These are phyloP conservation scores for Orycteropus afer DNA, from an alignment of 2,113 vertebrate species.

Conservation along the genomic window DNA sequence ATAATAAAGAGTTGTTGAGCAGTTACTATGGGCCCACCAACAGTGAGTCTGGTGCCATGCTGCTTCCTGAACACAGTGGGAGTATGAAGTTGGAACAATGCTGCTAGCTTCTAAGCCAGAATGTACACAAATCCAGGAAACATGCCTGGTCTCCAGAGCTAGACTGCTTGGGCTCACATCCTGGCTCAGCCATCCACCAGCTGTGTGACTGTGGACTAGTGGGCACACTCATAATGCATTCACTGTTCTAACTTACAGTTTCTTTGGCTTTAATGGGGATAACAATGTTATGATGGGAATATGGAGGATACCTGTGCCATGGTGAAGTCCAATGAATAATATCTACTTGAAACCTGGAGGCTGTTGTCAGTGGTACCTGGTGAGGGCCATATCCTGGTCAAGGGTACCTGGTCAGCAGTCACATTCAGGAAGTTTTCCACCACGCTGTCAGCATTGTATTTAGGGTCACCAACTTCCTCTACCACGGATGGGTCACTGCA, in stretches of 20 bases:
- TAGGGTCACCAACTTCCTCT: conserved; percentile 87
- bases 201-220: not conserved
- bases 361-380: not conserved
- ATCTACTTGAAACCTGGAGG: not conserved
- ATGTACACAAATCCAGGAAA: not conserved
- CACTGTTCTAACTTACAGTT: not conserved
- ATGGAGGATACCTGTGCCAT: not conserved
- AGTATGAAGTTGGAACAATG: not conserved
- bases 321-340: not conserved
- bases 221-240: not conserved
- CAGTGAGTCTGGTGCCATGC: not conserved
- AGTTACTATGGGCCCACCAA: not conserved
- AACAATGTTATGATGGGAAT: not conserved
- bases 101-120: not conserved
- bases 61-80: not conserved
- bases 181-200: not conserved
- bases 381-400: not conserved
- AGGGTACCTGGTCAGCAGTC: conserved; percentile 83
- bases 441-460: conserved; percentile 88
- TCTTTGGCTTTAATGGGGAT: not conserved
- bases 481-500: conserved; percentile 86
- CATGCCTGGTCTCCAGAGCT: not conserved
- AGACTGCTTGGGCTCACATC: not conserved
- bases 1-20: not conserved
- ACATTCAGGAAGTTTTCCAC: conserved; percentile 84